Percentiles rank a stretch among this genome's conserved stretches.
phyloP scores from a whole-genome alignment of 2,888 invertebrate species.

The Drosophila niveifrons region DNA sequence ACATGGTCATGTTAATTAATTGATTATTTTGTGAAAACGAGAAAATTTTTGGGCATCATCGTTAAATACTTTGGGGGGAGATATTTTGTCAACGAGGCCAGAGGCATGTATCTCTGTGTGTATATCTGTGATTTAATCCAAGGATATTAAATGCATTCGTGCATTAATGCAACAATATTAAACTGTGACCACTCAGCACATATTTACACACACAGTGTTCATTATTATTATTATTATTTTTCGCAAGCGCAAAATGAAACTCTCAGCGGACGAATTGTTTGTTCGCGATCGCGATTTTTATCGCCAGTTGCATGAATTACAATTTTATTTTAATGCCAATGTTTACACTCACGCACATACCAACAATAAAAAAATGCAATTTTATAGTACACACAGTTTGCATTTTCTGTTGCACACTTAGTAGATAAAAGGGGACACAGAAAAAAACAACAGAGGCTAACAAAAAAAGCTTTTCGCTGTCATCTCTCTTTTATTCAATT shows the following conservation, averaged over 20 bases:
- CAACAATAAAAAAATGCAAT: slow-evolving; percentile 9
- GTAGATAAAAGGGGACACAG: slow-evolving; percentile 15
- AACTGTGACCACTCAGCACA: slow-evolving; percentile 17
- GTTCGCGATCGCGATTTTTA: slow-evolving; percentile 21
- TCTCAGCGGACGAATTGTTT: background rate
- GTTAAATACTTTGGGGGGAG: background rate
- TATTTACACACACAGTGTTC: slow-evolving; percentile 48
- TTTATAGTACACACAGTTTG: slow-evolving; percentile 4
- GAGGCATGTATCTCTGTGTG: background rate
- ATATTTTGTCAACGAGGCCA: background rate
- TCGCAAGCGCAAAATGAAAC: slow-evolving; percentile 8
- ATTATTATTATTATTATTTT: slow-evolving; percentile 23
- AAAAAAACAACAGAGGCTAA: background rate
- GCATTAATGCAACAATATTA: slow-evolving; percentile 52
- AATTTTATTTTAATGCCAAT: slow-evolving; percentile 50
- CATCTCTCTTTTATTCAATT: slow-evolving; percentile 30
- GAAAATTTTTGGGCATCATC: slow-evolving; percentile 10
- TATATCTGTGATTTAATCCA: slow-evolving; percentile 30
- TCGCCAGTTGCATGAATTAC: slow-evolving; percentile 26
- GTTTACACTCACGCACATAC: slow-evolving; percentile 30
- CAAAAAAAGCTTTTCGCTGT: slow-evolving; percentile 31
- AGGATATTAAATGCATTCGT: slow-evolving; percentile 57
- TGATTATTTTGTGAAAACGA: slow-evolving; percentile 16
- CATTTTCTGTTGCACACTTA: background rate
- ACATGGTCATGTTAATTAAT: slow-evolving; percentile 38